A percentile compares a stretch with the other conserved stretches of the same genome.
These are phyloP conservation scores for Sipha maydis DNA, from an alignment of 2,888 invertebrate genomes.

Conservation along the genomic window DNA sequence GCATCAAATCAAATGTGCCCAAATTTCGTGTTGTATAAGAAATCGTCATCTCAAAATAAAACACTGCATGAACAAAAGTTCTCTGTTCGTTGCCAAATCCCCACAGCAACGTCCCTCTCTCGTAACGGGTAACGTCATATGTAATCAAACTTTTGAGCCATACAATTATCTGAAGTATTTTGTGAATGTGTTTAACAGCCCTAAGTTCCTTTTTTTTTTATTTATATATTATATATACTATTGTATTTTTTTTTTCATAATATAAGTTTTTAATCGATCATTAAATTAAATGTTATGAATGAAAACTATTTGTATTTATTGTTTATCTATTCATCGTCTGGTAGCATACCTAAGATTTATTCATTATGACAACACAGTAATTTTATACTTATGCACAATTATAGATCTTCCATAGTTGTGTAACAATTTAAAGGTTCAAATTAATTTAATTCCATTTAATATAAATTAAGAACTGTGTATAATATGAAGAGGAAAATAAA, in stretches of 20 bases:
- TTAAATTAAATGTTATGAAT: conserved; percentile 27
- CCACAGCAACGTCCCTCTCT: neutral
- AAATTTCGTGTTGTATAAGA: neutral
- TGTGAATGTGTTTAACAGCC: conserved; percentile 52
- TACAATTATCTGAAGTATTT: conserved; percentile 54
- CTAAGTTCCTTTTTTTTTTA: conserved; percentile 54
- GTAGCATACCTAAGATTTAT: neutral
- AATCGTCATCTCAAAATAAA: neutral
- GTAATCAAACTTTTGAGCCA: conserved; percentile 51
- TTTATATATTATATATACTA: conserved; percentile 18
- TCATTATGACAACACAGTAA: too few relatives aligned
- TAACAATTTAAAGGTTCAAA: too few relatives aligned
- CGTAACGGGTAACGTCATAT: neutral
- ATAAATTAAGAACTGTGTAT: too few relatives aligned
- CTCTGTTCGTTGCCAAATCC: neutral
- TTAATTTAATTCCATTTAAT: too few relatives aligned
- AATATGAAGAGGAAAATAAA: too few relatives aligned
- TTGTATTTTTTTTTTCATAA: conserved; percentile 46
- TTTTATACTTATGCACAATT: too few relatives aligned
- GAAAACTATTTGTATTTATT: neutral
- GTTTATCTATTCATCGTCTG: neutral
- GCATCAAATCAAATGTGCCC: neutral
- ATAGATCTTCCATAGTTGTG: too few relatives aligned
- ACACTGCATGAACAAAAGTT: neutral
- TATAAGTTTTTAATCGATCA: conserved; percentile 20